Evolutionary conservation across 2,797 vertebrate genomes (phyloP).

Genomic region (Podarcis lilfordi): DNA sequence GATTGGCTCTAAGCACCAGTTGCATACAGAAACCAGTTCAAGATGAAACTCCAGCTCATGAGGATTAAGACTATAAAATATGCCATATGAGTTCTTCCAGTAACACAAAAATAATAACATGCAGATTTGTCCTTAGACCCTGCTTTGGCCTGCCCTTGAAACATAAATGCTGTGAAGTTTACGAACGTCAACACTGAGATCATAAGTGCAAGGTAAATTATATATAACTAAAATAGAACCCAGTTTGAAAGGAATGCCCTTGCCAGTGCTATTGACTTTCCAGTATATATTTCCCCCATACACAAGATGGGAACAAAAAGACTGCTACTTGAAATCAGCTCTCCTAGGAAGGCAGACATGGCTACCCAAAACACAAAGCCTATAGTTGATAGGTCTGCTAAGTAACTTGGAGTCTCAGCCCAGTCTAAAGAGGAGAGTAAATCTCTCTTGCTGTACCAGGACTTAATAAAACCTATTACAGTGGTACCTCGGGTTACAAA

Average conservation of each 20-base stretch:
- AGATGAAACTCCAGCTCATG: background rate
- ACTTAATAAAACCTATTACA: constrained; percentile 58
- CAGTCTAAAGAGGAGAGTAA: constrained; percentile 20
- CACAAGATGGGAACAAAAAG: constrained; percentile 49
- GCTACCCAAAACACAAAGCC: constrained; percentile 54
- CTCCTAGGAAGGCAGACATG: constrained; percentile 34
- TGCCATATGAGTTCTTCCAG: background rate
- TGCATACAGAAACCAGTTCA: background rate
- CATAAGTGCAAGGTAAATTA: background rate
- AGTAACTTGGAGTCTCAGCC: constrained; percentile 33
- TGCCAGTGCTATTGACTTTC: constrained; percentile 18
- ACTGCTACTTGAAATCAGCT: constrained; percentile 8
- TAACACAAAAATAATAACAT: constrained; percentile 6
- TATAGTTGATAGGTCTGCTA: constrained; percentile 34
- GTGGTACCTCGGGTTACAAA: too few species aligned
- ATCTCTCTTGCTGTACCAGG: constrained; percentile 14
- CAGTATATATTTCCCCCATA: constrained; percentile 38
- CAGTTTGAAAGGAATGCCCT: constrained; percentile 6
- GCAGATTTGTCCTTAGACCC: constrained; percentile 2
- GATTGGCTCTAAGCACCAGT: background rate
- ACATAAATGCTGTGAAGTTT: constrained; percentile 1
- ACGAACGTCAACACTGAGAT: constrained; percentile 4
- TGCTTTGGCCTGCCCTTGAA: background rate
- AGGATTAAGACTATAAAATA: background rate
- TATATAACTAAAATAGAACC: constrained; percentile 17